Base-by-base conservation (phyloP, 2,888 invertebrate species). In the Polydrusus pterygomalis region DNA sequence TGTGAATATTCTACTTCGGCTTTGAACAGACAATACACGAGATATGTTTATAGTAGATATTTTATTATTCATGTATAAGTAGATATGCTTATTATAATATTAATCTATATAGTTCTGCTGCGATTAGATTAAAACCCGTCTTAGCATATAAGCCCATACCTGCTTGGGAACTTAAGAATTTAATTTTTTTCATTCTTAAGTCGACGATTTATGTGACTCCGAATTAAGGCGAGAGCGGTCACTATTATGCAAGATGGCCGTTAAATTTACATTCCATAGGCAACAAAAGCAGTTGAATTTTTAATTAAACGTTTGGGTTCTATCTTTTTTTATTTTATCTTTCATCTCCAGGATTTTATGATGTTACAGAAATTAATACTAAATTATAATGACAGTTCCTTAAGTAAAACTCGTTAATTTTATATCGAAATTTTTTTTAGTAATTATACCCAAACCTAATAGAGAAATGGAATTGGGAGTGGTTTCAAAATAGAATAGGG, bases 231-330 rank as follows among this genome's bases (percentile, higher is more conserved):
- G 73, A 78, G 62, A 64, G 75, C 63, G 65, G 62, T 54, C 70
- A 67, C 74, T 75, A 75, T 75, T 77, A 75, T 72, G 62, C 69
- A 69, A 77, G 72, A 68, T 69, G 71, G 63, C 70, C 49, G 75
- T 76, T 72, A 67, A 77, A 74, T 74, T 77, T 71, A 74, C 71
- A 74, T 77, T 77, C 74, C 74, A 54, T 63, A 64, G 54, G 40
- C 60, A 74, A 74, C 74, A 74, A 74, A 74, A 63, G 74, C 54
- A 63, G 69, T 54, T 69, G 74, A 69, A 74, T 74, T 74, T 74
- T 74, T 74, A 73, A 73, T 74, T 74, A 74, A 74, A 73, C 73
- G 20, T 69, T 69, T 56, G 56, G 69, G 69, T 38, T 60, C 58
- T 60, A 60, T 60, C 30, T 54, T 54, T 56, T 69, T 56, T 49